These are phyloP conservation scores for Drosophila serrata DNA, from an alignment of 1,140 invertebrate species.

Conservation along the genomic window DNA sequence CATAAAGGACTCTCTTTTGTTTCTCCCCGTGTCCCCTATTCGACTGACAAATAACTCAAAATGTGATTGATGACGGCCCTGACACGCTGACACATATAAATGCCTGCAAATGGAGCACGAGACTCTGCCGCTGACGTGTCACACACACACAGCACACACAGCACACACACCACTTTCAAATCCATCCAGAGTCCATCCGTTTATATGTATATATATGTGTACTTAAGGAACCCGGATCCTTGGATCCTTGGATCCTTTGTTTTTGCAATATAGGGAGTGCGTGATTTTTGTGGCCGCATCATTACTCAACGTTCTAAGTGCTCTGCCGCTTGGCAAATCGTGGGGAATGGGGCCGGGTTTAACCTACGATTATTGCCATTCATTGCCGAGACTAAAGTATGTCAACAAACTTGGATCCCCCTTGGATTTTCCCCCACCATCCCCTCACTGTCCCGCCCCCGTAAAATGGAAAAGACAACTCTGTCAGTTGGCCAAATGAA, in stretches of 20 bases:
- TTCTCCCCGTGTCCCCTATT: slow-evolving; percentile 23
- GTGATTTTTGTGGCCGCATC: slow-evolving; percentile 71
- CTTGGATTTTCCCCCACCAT: background rate
- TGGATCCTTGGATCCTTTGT: slow-evolving; percentile 14
- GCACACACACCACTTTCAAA: background rate
- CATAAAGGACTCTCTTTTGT: too few relatives aligned
- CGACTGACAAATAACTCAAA: slow-evolving; percentile 79
- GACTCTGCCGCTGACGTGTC: slow-evolving; percentile 70
- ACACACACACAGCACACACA: slow-evolving; percentile 14
- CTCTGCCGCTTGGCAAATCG: background rate
- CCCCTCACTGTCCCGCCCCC: background rate
- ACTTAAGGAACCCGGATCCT: slow-evolving; percentile 2
- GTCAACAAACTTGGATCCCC: slow-evolving; percentile 64
- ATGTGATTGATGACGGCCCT: slow-evolving; percentile 77
- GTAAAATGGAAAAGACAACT: slow-evolving; percentile 29
- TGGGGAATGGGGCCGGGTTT: background rate
- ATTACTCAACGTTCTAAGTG: slow-evolving; percentile 64
- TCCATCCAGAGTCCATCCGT: background rate
- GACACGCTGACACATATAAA: slow-evolving; percentile 82
- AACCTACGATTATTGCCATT: slow-evolving; percentile 71
- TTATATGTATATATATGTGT: background rate
- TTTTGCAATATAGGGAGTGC: slow-evolving; percentile 64
- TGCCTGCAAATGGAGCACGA: slow-evolving; percentile 75
- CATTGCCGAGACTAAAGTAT: slow-evolving; percentile 52
- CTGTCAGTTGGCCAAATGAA: slow-evolving; percentile 39